These are phyloP conservation scores for Lingula anatina DNA, from an alignment of 2,888 invertebrate genomes.

Conservation along the genomic window DNA sequence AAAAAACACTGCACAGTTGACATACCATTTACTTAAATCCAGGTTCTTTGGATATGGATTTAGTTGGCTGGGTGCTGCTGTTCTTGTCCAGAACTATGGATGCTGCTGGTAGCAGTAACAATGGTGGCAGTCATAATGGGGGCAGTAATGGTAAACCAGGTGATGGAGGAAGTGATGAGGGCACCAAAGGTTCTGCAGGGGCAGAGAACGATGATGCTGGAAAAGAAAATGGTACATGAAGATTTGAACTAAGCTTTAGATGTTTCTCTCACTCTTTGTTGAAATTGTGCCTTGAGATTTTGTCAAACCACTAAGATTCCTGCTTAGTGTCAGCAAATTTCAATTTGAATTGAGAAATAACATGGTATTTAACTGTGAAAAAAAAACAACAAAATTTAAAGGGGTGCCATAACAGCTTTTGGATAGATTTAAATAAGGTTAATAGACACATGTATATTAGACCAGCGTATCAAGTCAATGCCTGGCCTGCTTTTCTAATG, in stretches of 20 bases:
- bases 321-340: not conserved
- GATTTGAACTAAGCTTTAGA: not conserved
- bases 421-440: too few species aligned
- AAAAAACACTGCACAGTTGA: too few species aligned
- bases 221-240: constrained; percentile 19
- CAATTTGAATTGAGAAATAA: not conserved
- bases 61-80: constrained; percentile 71
- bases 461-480: too few species aligned
- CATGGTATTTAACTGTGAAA: too few species aligned
- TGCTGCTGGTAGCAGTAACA: too few species aligned
- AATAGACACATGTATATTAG: too few species aligned
- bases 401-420: too few species aligned
- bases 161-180: too few species aligned
- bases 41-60: constrained; percentile 60
- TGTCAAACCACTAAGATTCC: not conserved
- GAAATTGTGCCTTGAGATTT: constrained; percentile 1
- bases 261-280: not conserved
- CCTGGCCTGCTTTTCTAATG: too few species aligned
- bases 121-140: too few species aligned
- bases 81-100: constrained; percentile 71
- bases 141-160: not conserved
- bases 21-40: too few species aligned
- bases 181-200: constrained; percentile 12
- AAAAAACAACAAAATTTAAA: too few species aligned
- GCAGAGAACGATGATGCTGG: constrained; percentile 25